Evolutionary conservation across 2,797 vertebrate genomes (phyloP).

Genomic region (Sarcophilus harrisii): DNA sequence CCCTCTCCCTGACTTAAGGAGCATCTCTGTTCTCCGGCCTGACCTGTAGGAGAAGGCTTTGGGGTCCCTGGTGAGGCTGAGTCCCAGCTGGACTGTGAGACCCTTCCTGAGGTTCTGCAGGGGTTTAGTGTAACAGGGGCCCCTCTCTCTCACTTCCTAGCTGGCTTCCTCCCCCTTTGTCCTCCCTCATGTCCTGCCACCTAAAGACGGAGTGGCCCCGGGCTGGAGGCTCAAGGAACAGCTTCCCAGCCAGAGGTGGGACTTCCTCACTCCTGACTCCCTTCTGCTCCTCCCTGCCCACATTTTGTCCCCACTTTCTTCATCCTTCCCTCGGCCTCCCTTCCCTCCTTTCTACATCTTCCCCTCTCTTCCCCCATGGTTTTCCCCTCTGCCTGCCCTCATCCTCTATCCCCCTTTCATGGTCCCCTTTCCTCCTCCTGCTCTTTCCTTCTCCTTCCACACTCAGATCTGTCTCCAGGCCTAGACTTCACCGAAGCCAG

Average conservation of each 20-base stretch:
- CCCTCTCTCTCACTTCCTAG: neutral
- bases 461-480: neutral
- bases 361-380: neutral
- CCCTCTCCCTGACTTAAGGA: neutral
- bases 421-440: constrained; percentile 57
- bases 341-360: neutral
- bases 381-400: constrained; percentile 6
- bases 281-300: neutral
- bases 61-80: neutral
- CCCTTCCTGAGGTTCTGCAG: neutral
- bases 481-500: constrained; percentile 37
- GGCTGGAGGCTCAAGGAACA: neutral
- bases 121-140: neutral
- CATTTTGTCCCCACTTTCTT: neutral
- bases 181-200: neutral
- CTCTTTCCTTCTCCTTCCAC: constrained; percentile 42
- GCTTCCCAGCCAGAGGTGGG: neutral
- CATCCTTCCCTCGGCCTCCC: neutral
- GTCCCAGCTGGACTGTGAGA: neutral
- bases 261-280: neutral
- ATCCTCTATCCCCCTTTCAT: constrained; percentile 12
- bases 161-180: neutral
- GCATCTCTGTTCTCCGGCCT: neutral
- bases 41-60: neutral
- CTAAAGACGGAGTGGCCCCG: neutral